These are phyloP conservation scores for Polydrusus pterygomalis DNA, from an alignment of 2,888 invertebrate genomes.

Conservation along the genomic window DNA sequence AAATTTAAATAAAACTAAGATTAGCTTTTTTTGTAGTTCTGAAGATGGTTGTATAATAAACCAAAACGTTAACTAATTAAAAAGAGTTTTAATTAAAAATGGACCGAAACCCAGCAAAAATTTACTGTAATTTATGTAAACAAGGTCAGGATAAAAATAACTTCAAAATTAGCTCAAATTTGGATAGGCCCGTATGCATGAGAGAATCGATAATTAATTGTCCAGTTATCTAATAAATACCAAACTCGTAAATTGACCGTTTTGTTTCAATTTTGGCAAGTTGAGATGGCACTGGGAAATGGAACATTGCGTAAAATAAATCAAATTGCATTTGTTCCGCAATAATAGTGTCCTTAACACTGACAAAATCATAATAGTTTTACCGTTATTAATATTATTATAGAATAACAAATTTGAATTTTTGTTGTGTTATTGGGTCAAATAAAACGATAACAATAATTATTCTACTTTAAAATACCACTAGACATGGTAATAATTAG, in stretches of 20 bases:
- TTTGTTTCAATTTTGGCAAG: background rate
- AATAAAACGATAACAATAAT: background rate
- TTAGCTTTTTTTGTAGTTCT: too few relatives aligned
- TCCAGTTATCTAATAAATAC: background rate
- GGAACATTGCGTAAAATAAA: constrained; percentile 22
- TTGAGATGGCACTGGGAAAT: constrained; percentile 9
- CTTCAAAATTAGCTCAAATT: too few relatives aligned
- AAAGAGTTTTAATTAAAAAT: too few relatives aligned
- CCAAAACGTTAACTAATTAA: too few relatives aligned
- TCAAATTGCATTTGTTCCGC: constrained; percentile 13
- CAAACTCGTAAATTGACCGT: background rate
- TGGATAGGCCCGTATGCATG: too few relatives aligned
- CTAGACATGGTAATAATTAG: too few relatives aligned
- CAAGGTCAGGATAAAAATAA: too few relatives aligned
- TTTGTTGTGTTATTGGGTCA: constrained; percentile 3
- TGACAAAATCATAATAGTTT: background rate
- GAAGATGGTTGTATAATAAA: too few relatives aligned
- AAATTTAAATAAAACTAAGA: too few relatives aligned
- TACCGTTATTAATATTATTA: constrained; percentile 5
- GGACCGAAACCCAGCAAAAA: too few relatives aligned
- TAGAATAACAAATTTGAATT: background rate
- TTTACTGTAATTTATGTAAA: too few relatives aligned
- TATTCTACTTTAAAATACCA: background rate
- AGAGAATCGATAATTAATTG: too few relatives aligned
- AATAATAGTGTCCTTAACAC: constrained; percentile 3